These are phyloP conservation scores for Sturmia bella DNA, from an alignment of 2,888 invertebrate species.

Conservation along the genomic window DNA sequence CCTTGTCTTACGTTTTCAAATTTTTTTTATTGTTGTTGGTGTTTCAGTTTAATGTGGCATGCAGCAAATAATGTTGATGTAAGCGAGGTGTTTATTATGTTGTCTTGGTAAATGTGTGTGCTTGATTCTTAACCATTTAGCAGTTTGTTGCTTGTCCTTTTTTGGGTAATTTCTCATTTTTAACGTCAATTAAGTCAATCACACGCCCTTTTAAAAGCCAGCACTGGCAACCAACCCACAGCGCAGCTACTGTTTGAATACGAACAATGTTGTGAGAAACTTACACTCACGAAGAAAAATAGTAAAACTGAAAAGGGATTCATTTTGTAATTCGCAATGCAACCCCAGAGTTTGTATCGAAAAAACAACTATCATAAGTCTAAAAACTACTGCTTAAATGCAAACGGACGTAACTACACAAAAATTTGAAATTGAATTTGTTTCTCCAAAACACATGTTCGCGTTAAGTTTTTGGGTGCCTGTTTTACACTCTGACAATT, in stretches of 20 bases:
- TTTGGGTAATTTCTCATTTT: conserved; percentile 80
- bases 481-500: no score
- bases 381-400: no score
- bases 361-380: no score
- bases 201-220: conserved; percentile 80
- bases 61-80: conserved; percentile 44
- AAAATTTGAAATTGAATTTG: no score
- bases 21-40: conserved; percentile 1
- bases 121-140: conserved; percentile 54
- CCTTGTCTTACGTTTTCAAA: conserved; percentile 20
- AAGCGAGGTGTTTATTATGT: conserved; percentile 70
- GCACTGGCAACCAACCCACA: conserved; percentile 31
- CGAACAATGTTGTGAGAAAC: conserved; percentile 44
- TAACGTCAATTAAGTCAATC: conserved; percentile 82
- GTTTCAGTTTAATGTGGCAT: conserved; percentile 43
- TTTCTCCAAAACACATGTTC: no score
- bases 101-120: conserved; percentile 59
- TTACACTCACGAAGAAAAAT: conserved; percentile 32
- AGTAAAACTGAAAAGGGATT: not conserved
- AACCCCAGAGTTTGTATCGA: no score
- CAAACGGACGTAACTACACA: no score
- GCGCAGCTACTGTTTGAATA: conserved; percentile 48
- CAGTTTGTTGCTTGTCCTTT: conserved; percentile 71
- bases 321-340: no score
- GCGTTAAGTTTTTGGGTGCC: no score